These are phyloP conservation scores for Elgaria multicarinata DNA, from an alignment of 2,113 vertebrate genomes.

Conservation along the genomic window DNA sequence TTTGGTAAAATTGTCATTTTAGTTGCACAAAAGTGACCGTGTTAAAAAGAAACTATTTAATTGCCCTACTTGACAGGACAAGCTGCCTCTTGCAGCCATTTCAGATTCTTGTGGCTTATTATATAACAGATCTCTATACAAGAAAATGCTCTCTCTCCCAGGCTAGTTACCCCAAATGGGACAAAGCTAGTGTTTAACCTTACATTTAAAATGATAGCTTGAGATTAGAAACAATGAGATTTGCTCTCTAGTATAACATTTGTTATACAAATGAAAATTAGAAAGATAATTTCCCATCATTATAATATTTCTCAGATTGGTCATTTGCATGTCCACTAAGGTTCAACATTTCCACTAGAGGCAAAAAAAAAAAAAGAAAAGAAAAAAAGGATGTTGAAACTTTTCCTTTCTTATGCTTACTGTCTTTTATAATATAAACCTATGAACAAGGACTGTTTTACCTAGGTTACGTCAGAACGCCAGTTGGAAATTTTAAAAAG, in stretches of 20 bases:
- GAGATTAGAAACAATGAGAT: neutral
- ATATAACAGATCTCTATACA: rapidly evolving
- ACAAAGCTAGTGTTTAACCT: neutral
- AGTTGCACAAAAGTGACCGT: neutral
- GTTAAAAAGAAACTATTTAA: neutral
- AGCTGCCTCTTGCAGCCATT: neutral
- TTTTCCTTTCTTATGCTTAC: neutral
- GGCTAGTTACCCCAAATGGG: neutral
- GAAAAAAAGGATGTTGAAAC: neutral
- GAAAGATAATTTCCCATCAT: constrained; percentile 5
- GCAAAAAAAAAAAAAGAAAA: neutral
- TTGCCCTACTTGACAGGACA: neutral
- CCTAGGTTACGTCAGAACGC: neutral
- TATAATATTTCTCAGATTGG: neutral
- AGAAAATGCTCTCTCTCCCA: neutral
- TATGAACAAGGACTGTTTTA: neutral
- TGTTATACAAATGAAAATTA: neutral
- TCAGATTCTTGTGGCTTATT: constrained; percentile 4
- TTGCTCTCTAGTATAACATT: neutral
- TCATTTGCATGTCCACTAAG: constrained; percentile 8
- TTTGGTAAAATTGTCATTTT: neutral
- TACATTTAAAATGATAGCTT: constrained; percentile 14
- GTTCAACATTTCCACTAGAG: constrained; percentile 6
- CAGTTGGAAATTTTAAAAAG: neutral
- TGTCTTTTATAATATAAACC: neutral